Percentiles rank a stretch among this genome's conserved stretches.
phyloP scores from a whole-genome alignment of 2,113 vertebrate genomes.

The Candoia aspera region DNA sequence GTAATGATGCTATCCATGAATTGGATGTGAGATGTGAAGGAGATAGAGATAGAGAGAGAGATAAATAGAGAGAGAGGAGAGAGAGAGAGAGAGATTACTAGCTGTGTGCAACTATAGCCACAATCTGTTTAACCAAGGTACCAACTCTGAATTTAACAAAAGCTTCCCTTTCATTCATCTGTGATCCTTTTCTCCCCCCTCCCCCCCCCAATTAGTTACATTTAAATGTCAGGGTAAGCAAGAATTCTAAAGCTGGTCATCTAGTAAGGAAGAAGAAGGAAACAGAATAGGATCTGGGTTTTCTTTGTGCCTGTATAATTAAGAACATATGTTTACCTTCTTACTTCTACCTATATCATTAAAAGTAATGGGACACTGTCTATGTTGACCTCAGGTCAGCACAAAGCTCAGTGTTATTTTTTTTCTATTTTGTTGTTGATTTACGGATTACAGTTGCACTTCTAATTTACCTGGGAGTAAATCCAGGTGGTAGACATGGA shows the following conservation, averaged over 20 bases:
- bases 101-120: not conserved
- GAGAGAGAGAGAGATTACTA: not conserved
- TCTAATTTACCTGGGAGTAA: not conserved
- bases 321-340: not conserved
- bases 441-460: not conserved
- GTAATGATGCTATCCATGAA: not conserved
- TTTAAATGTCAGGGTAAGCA: not conserved
- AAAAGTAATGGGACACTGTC: not conserved
- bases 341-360: not conserved
- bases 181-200: not conserved
- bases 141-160: not conserved
- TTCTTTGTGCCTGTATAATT: not conserved
- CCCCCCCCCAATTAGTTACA: not conserved
- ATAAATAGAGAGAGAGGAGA: too few species aligned
- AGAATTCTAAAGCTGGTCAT: not conserved
- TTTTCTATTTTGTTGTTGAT: not conserved
- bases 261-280: not conserved
- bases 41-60: too few species aligned
- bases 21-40: not conserved
- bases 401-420: not conserved
- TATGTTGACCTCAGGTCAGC: not conserved
- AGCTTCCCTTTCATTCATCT: not conserved
- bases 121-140: not conserved
- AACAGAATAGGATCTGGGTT: not conserved
- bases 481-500: not conserved